Evolutionary conservation across 2,888 invertebrate genomes (phyloP), one percentile per base, ranked within the genome.

Genomic region (Calameuta idolon): DNA sequence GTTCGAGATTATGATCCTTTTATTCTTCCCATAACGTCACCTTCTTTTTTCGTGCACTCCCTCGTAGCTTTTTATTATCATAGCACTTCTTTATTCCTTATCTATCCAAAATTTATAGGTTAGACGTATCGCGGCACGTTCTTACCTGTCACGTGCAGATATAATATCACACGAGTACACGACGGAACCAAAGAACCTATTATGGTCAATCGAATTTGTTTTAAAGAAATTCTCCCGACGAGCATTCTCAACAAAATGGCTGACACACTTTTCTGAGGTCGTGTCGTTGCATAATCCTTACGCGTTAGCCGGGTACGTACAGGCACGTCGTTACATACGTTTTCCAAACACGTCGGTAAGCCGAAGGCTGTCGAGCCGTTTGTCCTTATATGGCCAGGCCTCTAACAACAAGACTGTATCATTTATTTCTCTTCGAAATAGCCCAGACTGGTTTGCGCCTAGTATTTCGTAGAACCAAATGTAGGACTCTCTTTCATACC

Each of bases 331-430:
- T 71, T 34, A 34, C 74, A 30, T 35, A 30, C 74, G 69, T 69
- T 69, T 69, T 35, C 33, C 74, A 74, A 74, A 74, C 35, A 74
- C 74, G 74, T 33, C 34, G 74, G n/a, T n/a, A 40, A 31, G 74
- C n/a, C 74, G 74, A 74, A 74, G 74, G 74, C 34, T 74, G 74
- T 4, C 74, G 34, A 74, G 74, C 11, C 31, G 74, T 34, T 74
- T 33, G 34, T 33, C 74, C 74, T 74, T 74, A 74, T 34, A 74
- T 31, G 74, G 74, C 9, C 74, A 34, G n/a, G 3, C 74, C 23
- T 74, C 74, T 74, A 74, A 74, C 34, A 34, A 34, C 35, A 31
- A 33, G 30, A 69, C 33, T 12, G 69, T 69, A 69, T 69, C 33
- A 33, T 69, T 69, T 33, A 33, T 69, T 33, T 30, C 69, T 69